A percentile compares a stretch with the other conserved stretches of the same genome.
phyloP scores from a whole-genome alignment of 2,113 vertebrate genomes.

The Vimba vimba region DNA sequence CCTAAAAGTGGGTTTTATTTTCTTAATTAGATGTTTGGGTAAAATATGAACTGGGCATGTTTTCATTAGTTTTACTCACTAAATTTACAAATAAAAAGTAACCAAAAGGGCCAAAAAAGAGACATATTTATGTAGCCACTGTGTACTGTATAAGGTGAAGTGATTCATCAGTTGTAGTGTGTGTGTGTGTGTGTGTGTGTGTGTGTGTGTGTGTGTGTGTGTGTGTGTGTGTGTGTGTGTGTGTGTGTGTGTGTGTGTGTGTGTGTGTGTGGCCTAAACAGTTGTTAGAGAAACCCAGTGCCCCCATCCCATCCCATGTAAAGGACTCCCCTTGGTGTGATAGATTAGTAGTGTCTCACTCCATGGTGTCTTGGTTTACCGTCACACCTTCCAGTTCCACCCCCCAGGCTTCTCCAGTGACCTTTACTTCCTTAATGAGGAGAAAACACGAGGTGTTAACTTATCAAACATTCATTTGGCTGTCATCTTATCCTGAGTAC shows the following conservation, averaged over 20 bases:
- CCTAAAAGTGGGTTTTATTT: neutral
- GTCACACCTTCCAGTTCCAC: neutral
- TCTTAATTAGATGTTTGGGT: neutral
- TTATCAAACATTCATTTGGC: slow-evolving; percentile 36
- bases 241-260: slow-evolving; percentile 17
- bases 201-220: slow-evolving; percentile 31
- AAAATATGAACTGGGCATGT: neutral
- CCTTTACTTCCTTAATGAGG: slow-evolving; percentile 43
- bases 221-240: slow-evolving; percentile 13
- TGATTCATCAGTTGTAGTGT: neutral
- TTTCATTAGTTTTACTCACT: neutral
- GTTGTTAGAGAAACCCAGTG: slow-evolving; percentile 49
- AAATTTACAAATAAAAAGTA: too few species aligned
- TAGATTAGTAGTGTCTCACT: neutral
- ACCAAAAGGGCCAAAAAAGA: too few species aligned
- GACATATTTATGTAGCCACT: neutral
- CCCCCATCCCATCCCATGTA: neutral
- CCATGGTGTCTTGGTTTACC: neutral
- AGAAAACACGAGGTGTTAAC: slow-evolving; percentile 41
- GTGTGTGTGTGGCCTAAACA: slow-evolving; percentile 29
- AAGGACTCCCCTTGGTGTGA: neutral
- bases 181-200: slow-evolving; percentile 17
- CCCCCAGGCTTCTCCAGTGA: slow-evolving; percentile 21
- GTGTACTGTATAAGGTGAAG: neutral
- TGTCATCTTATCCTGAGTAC: neutral